These are phyloP conservation scores for Habrosyne pyritoides DNA, from an alignment of 2,888 invertebrate species.

Conservation along the genomic window DNA sequence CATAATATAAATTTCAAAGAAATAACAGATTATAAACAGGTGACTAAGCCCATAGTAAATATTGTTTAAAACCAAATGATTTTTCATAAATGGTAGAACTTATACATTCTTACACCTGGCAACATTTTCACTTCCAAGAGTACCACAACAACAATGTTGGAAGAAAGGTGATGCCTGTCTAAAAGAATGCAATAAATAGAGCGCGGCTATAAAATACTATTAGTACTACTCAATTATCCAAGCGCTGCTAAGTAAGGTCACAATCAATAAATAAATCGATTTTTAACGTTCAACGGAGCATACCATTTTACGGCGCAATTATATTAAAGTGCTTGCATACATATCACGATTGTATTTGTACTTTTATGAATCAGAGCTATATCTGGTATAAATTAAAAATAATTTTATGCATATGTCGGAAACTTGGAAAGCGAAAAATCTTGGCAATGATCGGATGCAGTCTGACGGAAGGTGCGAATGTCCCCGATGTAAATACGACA, in stretches of 20 bases:
- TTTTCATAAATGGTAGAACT: background rate
- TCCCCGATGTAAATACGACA: slow-evolving; percentile 2
- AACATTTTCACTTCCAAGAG: too few species aligned
- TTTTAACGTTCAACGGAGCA: slow-evolving; percentile 8
- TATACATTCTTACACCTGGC: background rate
- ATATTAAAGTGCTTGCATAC: slow-evolving; percentile 31
- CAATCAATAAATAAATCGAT: slow-evolving; percentile 11
- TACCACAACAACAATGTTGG: background rate
- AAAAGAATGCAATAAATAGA: background rate
- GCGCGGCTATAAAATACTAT: background rate
- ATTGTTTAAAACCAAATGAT: too few species aligned
- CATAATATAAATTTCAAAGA: too few species aligned
- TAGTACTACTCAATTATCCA: background rate
- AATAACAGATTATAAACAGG: too few species aligned
- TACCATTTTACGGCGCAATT: slow-evolving; percentile 38
- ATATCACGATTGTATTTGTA: slow-evolving; percentile 16
- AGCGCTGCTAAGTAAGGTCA: slow-evolving; percentile 3
- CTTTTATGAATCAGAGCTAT: slow-evolving; percentile 1
- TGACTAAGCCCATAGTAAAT: too few species aligned
- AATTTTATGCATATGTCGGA: background rate
- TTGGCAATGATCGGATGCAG: slow-evolving; percentile 8
- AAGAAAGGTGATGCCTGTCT: background rate
- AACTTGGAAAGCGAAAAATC: background rate
- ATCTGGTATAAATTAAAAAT: background rate
- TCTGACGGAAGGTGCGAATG: slow-evolving; percentile 1